Conservation (phyloP, 2,113 vertebrate species). For the Rhea americana region DNA sequence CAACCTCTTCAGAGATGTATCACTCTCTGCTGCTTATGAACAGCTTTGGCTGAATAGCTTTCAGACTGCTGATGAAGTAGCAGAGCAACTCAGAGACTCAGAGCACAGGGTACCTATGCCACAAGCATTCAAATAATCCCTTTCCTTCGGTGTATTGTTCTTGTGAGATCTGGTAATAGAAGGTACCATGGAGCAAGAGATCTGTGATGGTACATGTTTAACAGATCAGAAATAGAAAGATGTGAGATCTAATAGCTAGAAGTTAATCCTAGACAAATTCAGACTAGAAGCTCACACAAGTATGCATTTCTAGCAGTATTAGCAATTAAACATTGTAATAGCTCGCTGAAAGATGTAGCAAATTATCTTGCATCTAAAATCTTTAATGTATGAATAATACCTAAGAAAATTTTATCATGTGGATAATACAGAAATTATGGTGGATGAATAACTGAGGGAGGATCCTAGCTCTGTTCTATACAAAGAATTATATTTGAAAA, state of each 20-base stretch:
- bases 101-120: neutral
- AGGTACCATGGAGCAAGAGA: neutral
- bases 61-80: neutral
- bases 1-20: neutral
- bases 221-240: neutral
- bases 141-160: neutral
- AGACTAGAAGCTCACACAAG: neutral
- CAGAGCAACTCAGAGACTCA: neutral
- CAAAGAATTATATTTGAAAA: neutral
- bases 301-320: neutral
- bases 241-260: constrained; percentile 4
- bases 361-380: neutral
- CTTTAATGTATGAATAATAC: neutral
- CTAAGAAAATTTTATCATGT: neutral
- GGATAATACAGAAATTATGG: neutral
- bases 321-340: neutral
- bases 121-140: neutral
- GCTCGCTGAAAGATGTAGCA: neutral
- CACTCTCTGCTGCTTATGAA: neutral
- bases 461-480: neutral
- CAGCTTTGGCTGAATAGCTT: neutral
- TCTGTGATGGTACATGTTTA: neutral
- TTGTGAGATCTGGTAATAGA: neutral
- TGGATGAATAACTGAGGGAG: neutral
- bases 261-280: constrained; percentile 23